Evolutionary conservation across 2,113 vertebrate genomes (phyloP).

Genomic region (Oncorhynchus keta): DNA sequence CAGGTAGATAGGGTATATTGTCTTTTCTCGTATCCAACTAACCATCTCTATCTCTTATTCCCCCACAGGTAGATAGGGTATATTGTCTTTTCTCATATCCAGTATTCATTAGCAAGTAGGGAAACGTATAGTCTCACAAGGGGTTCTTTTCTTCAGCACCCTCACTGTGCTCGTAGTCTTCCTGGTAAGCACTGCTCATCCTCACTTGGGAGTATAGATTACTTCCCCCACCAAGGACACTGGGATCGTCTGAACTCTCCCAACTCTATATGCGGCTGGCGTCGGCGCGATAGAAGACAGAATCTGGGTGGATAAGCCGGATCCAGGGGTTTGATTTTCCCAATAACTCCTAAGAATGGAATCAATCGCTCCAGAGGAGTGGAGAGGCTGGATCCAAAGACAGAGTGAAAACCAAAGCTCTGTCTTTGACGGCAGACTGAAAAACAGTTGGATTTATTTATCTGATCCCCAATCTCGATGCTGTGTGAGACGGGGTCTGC

Average conservation of each 20-base stretch:
- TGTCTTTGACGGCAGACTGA: not conserved
- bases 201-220: slow-evolving; percentile 26
- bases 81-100: no score
- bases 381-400: not conserved
- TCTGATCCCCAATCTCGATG: not conserved
- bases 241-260: slow-evolving; percentile 7
- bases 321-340: slow-evolving; percentile 50
- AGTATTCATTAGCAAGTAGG: not conserved
- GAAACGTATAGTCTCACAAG: not conserved
- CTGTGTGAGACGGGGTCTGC: not conserved
- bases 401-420: not conserved
- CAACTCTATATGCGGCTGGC: not conserved
- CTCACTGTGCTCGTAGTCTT: slow-evolving; percentile 29
- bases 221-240: slow-evolving; percentile 45
- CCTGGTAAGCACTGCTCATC: slow-evolving; percentile 25
- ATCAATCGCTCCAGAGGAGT: slow-evolving; percentile 46
- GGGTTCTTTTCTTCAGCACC: not conserved
- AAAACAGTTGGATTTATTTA: not conserved
- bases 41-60: not conserved
- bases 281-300: slow-evolving; percentile 9
- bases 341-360: slow-evolving; percentile 36
- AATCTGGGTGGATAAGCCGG: slow-evolving; percentile 36
- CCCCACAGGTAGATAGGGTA: not conserved
- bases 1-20: no score
- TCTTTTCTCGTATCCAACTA: no score